phyloP scores from a whole-genome alignment of 2,797 vertebrate genomes.

The Simalia tracyae region DNA sequence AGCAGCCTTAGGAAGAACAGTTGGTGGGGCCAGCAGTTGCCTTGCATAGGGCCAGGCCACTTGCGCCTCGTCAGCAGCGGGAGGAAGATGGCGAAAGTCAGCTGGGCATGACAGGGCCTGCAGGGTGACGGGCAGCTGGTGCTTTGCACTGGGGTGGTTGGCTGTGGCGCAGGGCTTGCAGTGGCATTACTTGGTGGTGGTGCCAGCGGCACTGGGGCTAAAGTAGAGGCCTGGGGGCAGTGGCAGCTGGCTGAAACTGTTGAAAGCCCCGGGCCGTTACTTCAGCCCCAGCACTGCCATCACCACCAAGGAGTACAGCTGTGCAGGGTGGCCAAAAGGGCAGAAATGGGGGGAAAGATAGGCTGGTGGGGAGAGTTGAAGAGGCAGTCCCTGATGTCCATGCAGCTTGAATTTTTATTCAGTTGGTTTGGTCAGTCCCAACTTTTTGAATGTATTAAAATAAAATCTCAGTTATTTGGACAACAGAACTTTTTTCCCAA shows the following conservation, averaged over 20 bases:
- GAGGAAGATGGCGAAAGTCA: neutral
- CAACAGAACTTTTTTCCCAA: neutral
- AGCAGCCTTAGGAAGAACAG: neutral
- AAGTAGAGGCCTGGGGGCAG: neutral
- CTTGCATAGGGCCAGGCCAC: neutral
- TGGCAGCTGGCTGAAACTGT: no score
- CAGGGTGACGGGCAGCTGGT: neutral
- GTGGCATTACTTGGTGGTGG: neutral
- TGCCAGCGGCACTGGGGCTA: neutral
- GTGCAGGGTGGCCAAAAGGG: neutral
- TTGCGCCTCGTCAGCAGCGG: neutral
- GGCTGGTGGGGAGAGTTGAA: neutral
- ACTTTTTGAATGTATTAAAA: neutral
- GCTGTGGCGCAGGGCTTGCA: neutral
- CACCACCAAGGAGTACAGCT: neutral
- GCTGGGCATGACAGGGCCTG: neutral
- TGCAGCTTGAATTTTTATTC: neutral
- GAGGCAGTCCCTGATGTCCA: neutral
- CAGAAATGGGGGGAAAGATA: neutral
- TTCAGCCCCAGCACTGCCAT: neutral
- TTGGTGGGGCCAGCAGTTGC: neutral
- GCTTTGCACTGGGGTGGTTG: neutral
- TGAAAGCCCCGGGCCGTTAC: no score
- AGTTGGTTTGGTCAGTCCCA: neutral
- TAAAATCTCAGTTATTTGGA: neutral